Percentiles rank a stretch among this genome's conserved stretches.
Conservation (phyloP, 2,113 vertebrate genomes). For the Etheostoma spectabile region DNA sequence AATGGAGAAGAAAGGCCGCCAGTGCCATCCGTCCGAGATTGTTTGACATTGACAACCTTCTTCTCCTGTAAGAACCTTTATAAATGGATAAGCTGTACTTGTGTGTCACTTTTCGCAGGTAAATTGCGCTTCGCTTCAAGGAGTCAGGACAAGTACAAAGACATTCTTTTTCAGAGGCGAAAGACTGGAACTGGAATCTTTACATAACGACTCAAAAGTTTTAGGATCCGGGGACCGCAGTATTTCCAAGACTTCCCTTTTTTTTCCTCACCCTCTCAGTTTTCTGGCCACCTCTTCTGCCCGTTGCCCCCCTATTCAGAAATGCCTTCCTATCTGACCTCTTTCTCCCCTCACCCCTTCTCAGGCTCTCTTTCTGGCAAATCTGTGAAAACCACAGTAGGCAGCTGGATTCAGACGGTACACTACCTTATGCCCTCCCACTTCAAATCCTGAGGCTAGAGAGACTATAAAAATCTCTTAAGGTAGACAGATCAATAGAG, state of each 20-base stretch:
- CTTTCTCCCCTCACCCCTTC: neutral
- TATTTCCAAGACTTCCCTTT: neutral
- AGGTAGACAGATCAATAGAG: conserved; percentile 41
- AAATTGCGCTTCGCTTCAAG: conserved; percentile 19
- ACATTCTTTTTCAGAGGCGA: neutral
- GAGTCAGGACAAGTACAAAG: conserved; percentile 19
- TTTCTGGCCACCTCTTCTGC: neutral
- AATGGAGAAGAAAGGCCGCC: neutral
- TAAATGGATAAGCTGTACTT: conserved; percentile 14
- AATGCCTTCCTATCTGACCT: neutral
- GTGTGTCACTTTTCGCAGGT: neutral
- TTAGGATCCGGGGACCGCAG: neutral
- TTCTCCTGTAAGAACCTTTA: conserved; percentile 1
- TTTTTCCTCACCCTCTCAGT: neutral
- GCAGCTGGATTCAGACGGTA: neutral
- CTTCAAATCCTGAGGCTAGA: conserved; percentile 5
- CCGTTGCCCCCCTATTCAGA: neutral
- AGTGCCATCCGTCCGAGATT: neutral
- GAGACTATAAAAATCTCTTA: conserved; percentile 39
- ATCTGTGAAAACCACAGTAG: conserved; percentile 9
- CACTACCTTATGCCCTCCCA: neutral
- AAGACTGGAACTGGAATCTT: neutral
- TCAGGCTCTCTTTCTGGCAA: neutral
- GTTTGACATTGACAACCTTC: conserved; percentile 19
- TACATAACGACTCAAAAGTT: neutral